Conservation (phyloP, 2,797 vertebrate genomes). For the Coendou prehensilis region DNA sequence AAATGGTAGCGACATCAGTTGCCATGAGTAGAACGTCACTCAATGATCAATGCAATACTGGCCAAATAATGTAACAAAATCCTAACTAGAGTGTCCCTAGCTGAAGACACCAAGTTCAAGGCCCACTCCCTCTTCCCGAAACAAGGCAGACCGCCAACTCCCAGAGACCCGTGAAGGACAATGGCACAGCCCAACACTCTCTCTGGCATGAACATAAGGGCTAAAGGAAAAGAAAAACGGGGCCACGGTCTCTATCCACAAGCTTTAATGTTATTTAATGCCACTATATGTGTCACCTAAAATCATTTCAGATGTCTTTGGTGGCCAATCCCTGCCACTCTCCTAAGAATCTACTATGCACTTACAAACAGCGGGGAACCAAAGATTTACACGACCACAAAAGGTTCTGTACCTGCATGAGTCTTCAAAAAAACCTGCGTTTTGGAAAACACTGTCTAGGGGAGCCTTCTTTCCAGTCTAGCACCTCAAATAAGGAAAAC, state of each 20-base stretch:
- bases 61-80: background rate
- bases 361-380: background rate
- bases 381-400: background rate
- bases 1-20: background rate
- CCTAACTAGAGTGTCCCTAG: background rate
- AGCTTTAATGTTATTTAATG: background rate
- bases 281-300: background rate
- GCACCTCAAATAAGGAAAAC: slow-evolving; percentile 50
- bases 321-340: background rate
- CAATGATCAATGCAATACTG: background rate
- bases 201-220: background rate
- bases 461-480: slow-evolving; percentile 12
- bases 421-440: background rate
- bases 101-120: background rate
- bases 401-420: background rate
- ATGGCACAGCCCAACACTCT: background rate
- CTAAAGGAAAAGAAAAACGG: background rate
- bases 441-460: background rate
- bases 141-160: background rate
- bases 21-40: background rate
- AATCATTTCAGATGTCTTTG: background rate
- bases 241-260: background rate
- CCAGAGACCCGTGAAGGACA: background rate
- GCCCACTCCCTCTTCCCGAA: background rate
- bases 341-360: background rate